Conservation (phyloP, 2,888 invertebrate genomes). For the Mantis religiosa region DNA sequence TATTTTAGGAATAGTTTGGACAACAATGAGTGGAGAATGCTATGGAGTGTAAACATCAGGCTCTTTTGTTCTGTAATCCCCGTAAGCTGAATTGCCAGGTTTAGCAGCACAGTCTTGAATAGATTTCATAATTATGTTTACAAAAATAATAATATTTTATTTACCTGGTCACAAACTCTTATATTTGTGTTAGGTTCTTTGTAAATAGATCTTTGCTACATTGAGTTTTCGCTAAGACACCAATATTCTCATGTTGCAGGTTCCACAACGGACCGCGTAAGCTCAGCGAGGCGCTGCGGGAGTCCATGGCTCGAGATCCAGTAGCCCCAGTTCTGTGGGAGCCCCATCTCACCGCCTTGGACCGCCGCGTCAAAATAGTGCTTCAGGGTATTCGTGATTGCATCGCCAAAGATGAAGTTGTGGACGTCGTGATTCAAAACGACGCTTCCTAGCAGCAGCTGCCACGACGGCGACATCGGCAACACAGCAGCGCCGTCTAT, state of each 20-base stretch:
- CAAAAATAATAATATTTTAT: too few species aligned
- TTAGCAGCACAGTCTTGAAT: too few species aligned
- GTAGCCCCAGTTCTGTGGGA: slow-evolving; percentile 87
- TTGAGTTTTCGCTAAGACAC: too few species aligned
- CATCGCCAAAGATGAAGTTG: slow-evolving; percentile 47
- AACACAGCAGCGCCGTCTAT: neutral
- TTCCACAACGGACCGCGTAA: slow-evolving; percentile 72
- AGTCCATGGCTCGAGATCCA: slow-evolving; percentile 77
- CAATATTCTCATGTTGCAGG: slow-evolving; percentile 50
- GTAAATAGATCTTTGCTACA: too few species aligned
- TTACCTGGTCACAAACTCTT: too few species aligned
- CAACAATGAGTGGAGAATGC: too few species aligned
- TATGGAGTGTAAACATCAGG: too few species aligned
- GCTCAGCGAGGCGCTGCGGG: slow-evolving; percentile 71
- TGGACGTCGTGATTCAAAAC: slow-evolving; percentile 29
- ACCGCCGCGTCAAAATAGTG: slow-evolving; percentile 77
- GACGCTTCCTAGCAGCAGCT: slow-evolving; percentile 21
- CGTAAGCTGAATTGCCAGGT: too few species aligned
- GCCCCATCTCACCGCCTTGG: slow-evolving; percentile 84
- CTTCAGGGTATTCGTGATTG: slow-evolving; percentile 81
- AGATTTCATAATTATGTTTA: too few species aligned
- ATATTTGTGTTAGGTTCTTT: too few species aligned
- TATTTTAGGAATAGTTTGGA: too few species aligned
- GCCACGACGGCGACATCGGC: neutral
- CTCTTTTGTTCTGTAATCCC: too few species aligned